Base-by-base conservation (phyloP, 2,113 vertebrate species). In the Stictonetta naevosa region DNA sequence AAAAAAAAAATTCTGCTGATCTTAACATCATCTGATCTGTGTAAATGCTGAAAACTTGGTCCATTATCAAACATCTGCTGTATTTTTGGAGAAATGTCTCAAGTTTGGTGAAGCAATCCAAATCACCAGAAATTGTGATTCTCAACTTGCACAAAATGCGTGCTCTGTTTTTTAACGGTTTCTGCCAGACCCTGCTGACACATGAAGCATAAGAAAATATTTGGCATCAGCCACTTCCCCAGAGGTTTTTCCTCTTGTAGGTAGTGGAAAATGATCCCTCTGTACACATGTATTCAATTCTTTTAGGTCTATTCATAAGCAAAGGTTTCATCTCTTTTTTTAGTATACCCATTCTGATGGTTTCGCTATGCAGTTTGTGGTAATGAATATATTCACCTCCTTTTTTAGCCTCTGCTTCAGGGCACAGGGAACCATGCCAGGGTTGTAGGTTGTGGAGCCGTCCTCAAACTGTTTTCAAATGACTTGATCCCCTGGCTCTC, bases 251-350 rank as follows among this genome's bases (percentile, higher is more conserved):
- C 77, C 83, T 93, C 90, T 89, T 95, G 77, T 96, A 95, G 95
- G 95, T 95, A 96, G 93, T 96, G 95, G 96, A 96, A 96, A 97
- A 95, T 89, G 69, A 96, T 96, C 86, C 83, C 77, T 94, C 77
- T 84, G 58, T 95, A 93, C 95, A 96, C 92, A 96, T 96, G 95
- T 94, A 91, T 92, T 88, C 81, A 86, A 96, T 95, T 96, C 83
- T 94, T 96, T 73, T 82, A 82, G 58, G 86, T 92, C 92, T 83
- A 75, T 94, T 92, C 93, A 58, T 95, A 92, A 93, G 88, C 86
- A 90, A 94, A 94, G 73, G 93, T 92, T 94, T 91, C 62, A 34
- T 94, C 83, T 93, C 88, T 93, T 96, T 96, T 95, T 95, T 92
- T 95, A 96, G 80, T 82, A 86, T 64, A 44, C 26, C 74, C 90